phyloP scores from a whole-genome alignment of 2,113 vertebrate species.

The Morone chrysops region DNA sequence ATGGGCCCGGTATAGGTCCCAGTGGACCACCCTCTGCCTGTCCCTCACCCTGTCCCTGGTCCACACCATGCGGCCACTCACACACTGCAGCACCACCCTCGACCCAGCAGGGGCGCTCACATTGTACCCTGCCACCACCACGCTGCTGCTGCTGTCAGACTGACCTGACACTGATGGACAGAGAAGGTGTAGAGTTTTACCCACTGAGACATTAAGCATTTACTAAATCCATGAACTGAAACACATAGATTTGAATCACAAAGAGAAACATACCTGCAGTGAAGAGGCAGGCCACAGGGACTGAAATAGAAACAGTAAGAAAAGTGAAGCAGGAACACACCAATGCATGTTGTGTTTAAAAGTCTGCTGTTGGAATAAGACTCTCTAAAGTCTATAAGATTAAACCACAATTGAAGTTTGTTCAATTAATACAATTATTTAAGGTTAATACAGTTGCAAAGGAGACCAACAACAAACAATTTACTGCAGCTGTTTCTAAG shows the following conservation, averaged over 20 bases:
- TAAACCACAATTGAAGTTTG: not conserved
- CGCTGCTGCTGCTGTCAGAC: constrained; percentile 82
- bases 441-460: not conserved
- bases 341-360: not conserved
- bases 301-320: constrained; percentile 61
- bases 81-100: constrained; percentile 87
- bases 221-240: not conserved
- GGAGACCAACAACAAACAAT: not conserved
- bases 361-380: not conserved
- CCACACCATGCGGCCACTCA: constrained; percentile 96
- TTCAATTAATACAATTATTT: not conserved
- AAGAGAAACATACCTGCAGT: constrained; percentile 66
- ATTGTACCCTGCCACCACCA: constrained; percentile 88
- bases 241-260: constrained; percentile 7
- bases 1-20: constrained; percentile 87
- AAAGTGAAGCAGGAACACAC: constrained; percentile 29
- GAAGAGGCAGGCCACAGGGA: constrained; percentile 63
- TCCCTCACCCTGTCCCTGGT: constrained; percentile 91
- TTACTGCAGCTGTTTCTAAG: not conserved
- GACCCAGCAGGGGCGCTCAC: constrained; percentile 85
- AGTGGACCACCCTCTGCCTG: constrained; percentile 95
- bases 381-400: not conserved
- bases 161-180: constrained; percentile 72
- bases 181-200: not conserved
- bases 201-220: not conserved